Percentiles rank a stretch among this genome's conserved stretches.
These are phyloP conservation scores for Perizoma flavofasciatum DNA, from an alignment of 2,888 invertebrate genomes.

Conservation along the genomic window DNA sequence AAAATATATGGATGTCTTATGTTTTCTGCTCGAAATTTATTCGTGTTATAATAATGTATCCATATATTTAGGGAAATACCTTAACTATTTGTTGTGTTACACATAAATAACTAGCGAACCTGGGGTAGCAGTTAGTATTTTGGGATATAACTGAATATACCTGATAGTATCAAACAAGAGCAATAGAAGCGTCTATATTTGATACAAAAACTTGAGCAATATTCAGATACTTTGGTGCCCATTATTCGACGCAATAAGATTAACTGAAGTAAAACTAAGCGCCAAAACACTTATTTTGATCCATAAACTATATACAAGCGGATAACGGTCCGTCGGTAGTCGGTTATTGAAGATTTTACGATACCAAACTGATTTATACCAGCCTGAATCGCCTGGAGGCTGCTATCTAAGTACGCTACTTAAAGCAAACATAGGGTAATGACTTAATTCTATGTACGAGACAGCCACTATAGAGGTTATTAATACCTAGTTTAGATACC, in stretches of 20 bases:
- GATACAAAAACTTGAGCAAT: too few species aligned
- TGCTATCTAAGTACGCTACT: constrained; percentile 47
- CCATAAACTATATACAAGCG: constrained; percentile 27
- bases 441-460: constrained; percentile 47
- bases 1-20: too few species aligned
- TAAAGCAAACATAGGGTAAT: constrained; percentile 52
- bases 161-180: too few species aligned
- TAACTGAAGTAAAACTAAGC: constrained; percentile 14
- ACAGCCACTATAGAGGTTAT: constrained; percentile 19
- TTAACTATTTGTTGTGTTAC: too few species aligned
- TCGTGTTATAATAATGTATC: too few species aligned
- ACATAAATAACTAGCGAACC: too few species aligned
- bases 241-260: constrained; percentile 21
- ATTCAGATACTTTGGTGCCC: background rate
- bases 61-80: too few species aligned
- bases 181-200: too few species aligned
- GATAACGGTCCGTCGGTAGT: constrained; percentile 47
- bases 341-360: constrained; percentile 56
- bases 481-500: constrained; percentile 22
- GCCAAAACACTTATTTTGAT: constrained; percentile 30
- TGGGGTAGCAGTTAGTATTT: too few species aligned
- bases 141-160: too few species aligned
- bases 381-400: constrained; percentile 43
- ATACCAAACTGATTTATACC: constrained; percentile 56
- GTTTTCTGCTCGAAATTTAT: too few species aligned